Evolutionary conservation across 2,113 vertebrate genomes (phyloP).

Genomic region (Lycocorax pyrrhopterus): DNA sequence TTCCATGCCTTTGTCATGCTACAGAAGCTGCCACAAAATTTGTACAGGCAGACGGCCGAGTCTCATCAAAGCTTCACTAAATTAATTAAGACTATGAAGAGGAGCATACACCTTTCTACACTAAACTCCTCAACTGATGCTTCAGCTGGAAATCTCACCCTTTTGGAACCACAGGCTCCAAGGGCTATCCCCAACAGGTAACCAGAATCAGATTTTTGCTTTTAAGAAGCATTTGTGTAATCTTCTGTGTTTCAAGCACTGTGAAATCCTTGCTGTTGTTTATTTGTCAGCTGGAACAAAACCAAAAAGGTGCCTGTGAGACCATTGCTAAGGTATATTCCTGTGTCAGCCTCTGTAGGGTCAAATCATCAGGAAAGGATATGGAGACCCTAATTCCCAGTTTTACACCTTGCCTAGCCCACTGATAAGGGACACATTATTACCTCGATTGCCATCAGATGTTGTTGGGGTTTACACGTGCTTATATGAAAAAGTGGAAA

Average conservation of each 20-base stretch:
- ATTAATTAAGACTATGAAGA: not conserved
- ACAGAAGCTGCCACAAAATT: not conserved
- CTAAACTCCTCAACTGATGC: not conserved
- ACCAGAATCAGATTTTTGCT: not conserved
- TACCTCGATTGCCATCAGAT: too few species aligned
- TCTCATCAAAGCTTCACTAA: not conserved
- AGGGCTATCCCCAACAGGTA: not conserved
- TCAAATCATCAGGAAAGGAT: not conserved
- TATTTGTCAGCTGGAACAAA: not conserved
- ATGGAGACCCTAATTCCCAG: not conserved
- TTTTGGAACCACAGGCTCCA: not conserved
- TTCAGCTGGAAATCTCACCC: not conserved
- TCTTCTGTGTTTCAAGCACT: not conserved
- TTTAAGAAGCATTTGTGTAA: not conserved
- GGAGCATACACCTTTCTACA: not conserved
- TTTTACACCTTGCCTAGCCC: not conserved
- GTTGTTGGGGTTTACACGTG: not conserved
- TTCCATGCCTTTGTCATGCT: not conserved
- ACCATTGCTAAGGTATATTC: not conserved
- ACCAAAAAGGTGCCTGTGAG: not conserved
- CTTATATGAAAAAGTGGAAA: not conserved
- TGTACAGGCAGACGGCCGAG: not conserved
- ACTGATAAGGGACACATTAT: not conserved
- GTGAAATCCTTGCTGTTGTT: not conserved
- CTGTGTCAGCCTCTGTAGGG: not conserved